Percentiles rank a stretch among this genome's conserved stretches.
These are phyloP conservation scores for Anarsia innoxiella DNA, from an alignment of 2,888 invertebrate genomes.

Conservation along the genomic window DNA sequence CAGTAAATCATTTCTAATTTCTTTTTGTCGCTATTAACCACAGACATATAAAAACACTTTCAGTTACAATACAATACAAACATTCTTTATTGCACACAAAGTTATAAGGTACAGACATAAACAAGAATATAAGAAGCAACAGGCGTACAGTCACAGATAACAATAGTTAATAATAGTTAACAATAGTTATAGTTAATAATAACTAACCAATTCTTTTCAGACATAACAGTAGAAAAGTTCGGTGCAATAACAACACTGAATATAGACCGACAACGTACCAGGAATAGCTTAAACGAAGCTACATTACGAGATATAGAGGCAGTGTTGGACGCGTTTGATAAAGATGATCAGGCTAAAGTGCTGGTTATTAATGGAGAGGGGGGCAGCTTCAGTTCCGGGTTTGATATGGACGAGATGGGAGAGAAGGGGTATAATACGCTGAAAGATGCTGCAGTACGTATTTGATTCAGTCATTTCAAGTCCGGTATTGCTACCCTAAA, in stretches of 20 bases:
- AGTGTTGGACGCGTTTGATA: conserved; percentile 87
- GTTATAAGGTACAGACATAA: neutral
- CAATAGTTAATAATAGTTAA: neutral
- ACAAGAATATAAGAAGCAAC: neutral
- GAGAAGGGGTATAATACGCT: conserved; percentile 52
- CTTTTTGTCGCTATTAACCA: too few species aligned
- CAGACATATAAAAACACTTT: too few species aligned
- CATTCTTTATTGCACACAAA: neutral
- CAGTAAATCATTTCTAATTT: too few species aligned
- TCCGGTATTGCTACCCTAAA: neutral
- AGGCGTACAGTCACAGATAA: neutral
- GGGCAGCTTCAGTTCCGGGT: conserved; percentile 96
- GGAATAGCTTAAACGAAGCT: conserved; percentile 86
- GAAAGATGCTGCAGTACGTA: conserved; percentile 57
- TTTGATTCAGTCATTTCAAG: neutral
- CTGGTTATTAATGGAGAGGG: conserved; percentile 92
- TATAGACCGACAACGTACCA: conserved; percentile 88
- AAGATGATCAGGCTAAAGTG: conserved; percentile 79
- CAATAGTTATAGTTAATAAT: neutral
- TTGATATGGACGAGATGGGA: conserved; percentile 86
- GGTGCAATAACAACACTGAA: conserved; percentile 84
- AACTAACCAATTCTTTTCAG: conserved; percentile 33
- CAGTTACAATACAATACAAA: neutral
- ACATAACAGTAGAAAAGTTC: conserved; percentile 75
- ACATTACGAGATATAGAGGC: conserved; percentile 80